phyloP scores from a whole-genome alignment of 1,140 invertebrate genomes.

The Scaptomyza montana region DNA sequence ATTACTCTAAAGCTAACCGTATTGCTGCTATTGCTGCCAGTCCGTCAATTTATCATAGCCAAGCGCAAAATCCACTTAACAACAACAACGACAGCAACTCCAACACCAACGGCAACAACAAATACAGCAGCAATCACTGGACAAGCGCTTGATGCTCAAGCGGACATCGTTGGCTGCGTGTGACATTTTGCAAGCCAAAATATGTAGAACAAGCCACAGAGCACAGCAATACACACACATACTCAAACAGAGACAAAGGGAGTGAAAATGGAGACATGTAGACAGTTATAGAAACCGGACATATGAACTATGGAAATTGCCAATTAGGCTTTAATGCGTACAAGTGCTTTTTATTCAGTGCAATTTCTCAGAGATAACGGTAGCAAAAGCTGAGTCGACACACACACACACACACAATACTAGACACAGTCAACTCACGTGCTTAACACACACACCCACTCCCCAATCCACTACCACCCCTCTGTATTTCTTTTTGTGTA shows the following conservation, averaged over 20 bases:
- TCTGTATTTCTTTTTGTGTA: constrained; percentile 36
- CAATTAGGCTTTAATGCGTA: constrained; percentile 81
- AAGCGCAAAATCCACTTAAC: constrained; percentile 76
- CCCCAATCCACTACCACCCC: neutral
- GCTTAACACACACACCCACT: constrained; percentile 8
- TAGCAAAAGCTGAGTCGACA: neutral
- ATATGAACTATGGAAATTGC: constrained; percentile 82
- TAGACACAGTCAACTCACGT: constrained; percentile 65
- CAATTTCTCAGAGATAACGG: constrained; percentile 67
- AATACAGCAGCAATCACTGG: constrained; percentile 34
- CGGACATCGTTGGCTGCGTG: constrained; percentile 73
- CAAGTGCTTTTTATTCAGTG: constrained; percentile 82
- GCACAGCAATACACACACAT: constrained; percentile 26
- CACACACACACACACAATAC: neutral
- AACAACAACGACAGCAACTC: constrained; percentile 38
- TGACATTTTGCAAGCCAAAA: constrained; percentile 81
- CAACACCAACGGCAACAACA: too few relatives aligned
- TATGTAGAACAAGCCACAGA: constrained; percentile 77
- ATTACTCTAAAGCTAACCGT: constrained; percentile 43
- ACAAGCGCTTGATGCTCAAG: constrained; percentile 32
- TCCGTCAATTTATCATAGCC: constrained; percentile 79
- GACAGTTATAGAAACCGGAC: constrained; percentile 68
- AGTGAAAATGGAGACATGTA: constrained; percentile 6
- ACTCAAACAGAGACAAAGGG: neutral
- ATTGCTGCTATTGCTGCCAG: constrained; percentile 35